phyloP scores from a whole-genome alignment of 2,113 vertebrate species.

The Pantherophis guttatus region DNA sequence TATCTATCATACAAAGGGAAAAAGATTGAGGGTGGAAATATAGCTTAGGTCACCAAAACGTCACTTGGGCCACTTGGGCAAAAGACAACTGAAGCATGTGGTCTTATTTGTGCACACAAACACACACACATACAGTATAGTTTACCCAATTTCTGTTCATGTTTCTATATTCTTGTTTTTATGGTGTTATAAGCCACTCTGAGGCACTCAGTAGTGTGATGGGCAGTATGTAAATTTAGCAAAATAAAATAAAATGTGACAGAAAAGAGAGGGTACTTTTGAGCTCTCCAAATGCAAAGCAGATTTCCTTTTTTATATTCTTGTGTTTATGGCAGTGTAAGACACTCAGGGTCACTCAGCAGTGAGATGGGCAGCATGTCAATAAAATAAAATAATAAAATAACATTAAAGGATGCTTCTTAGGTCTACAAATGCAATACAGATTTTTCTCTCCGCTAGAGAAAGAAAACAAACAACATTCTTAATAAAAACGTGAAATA shows the following conservation, averaged over 20 bases:
- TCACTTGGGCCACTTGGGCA: neutral
- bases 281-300: neutral
- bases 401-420: no score
- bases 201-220: no score
- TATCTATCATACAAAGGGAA: neutral
- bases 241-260: no score
- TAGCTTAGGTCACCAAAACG: neutral
- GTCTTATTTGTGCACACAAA: neutral
- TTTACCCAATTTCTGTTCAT: no score
- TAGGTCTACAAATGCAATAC: no score
- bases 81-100: neutral
- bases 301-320: neutral
- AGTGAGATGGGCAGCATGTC: no score
- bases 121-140: neutral
- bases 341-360: no score
- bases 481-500: neutral
- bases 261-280: neutral
- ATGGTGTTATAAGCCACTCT: no score
- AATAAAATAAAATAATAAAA: no score
- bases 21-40: constrained; percentile 4
- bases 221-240: no score
- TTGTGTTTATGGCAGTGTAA: no score
- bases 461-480: neutral
- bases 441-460: neutral
- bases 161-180: no score